Evolutionary conservation across 92 coral and sea anemone genomes (phyloP).

Genomic region (Actinostola sp.): DNA sequence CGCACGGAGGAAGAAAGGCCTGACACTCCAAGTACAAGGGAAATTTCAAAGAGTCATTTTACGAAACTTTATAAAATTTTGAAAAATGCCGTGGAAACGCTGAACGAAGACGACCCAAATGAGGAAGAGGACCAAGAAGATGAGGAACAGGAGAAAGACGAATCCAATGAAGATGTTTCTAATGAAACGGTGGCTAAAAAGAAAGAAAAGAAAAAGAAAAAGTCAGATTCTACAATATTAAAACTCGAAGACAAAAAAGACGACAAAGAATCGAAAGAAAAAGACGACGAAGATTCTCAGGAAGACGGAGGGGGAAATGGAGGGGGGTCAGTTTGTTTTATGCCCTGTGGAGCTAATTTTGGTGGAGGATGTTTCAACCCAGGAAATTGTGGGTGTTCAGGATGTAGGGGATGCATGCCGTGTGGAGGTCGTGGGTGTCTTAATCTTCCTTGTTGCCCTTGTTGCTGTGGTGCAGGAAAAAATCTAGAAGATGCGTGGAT

Average conservation of each 20-base stretch:
- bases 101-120: slow-evolving; percentile 42
- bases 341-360: slow-evolving; percentile 66
- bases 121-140: slow-evolving; percentile 26
- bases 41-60: slow-evolving; percentile 60
- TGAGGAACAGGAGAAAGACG: slow-evolving; percentile 21
- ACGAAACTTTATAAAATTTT: slow-evolving; percentile 58
- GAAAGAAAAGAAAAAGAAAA: slow-evolving; percentile 3
- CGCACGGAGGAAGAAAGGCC: slow-evolving; percentile 73
- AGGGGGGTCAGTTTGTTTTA: slow-evolving; percentile 62
- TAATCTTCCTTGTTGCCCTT: slow-evolving; percentile 80
- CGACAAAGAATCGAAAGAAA: neutral
- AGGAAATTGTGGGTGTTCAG: slow-evolving; percentile 43
- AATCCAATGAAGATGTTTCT: neutral
- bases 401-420: slow-evolving; percentile 67
- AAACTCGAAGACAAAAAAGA: slow-evolving; percentile 10
- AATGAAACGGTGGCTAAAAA: slow-evolving; percentile 6
- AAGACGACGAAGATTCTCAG: slow-evolving; percentile 7
- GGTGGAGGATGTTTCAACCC: slow-evolving; percentile 59
- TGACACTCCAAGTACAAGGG: slow-evolving; percentile 49
- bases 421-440: slow-evolving; percentile 77
- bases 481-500: slow-evolving; percentile 79
- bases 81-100: slow-evolving; percentile 58
- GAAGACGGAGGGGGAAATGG: slow-evolving; percentile 29
- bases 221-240: neutral
- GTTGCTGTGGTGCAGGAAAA: slow-evolving; percentile 67